Evolutionary conservation across 2,113 vertebrate species (phyloP).

Genomic region (Hypocryptadius cinnamomeus): DNA sequence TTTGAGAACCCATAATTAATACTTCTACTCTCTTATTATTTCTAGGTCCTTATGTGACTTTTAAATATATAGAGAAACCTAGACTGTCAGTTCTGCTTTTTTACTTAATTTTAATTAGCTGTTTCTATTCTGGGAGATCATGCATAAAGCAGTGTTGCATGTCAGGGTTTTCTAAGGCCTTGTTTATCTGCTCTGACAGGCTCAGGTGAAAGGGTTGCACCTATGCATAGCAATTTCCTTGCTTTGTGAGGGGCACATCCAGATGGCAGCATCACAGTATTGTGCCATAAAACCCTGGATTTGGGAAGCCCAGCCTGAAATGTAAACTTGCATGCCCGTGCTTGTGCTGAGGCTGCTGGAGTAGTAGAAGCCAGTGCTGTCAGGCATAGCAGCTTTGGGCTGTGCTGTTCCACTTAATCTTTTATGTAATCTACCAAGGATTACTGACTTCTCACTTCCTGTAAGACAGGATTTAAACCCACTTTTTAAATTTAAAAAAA

Average conservation of each 20-base stretch:
- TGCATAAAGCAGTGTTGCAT: neutral
- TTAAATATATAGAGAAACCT: neutral
- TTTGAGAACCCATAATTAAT: neutral
- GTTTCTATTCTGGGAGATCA: neutral
- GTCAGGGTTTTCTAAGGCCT: neutral
- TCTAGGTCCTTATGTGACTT: neutral
- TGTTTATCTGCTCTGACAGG: neutral
- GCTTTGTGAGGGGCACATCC: neutral
- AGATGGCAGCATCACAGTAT: neutral
- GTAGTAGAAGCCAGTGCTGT: neutral
- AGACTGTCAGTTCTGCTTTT: neutral
- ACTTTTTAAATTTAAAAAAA: neutral
- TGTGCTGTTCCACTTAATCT: neutral
- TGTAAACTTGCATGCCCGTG: accelerated
- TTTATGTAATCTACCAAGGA: conserved; percentile 27
- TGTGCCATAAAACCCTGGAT: neutral
- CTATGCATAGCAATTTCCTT: neutral
- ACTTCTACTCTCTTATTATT: neutral
- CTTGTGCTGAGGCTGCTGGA: neutral
- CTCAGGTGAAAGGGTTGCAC: neutral
- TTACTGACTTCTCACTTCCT: neutral
- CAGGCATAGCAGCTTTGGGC: neutral
- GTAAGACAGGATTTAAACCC: neutral
- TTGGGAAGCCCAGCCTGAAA: neutral
- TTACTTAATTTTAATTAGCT: conserved; percentile 15